These are phyloP conservation scores for Acrossocheilus fasciatus DNA, from an alignment of 2,797 vertebrate species.

Conservation along the genomic window DNA sequence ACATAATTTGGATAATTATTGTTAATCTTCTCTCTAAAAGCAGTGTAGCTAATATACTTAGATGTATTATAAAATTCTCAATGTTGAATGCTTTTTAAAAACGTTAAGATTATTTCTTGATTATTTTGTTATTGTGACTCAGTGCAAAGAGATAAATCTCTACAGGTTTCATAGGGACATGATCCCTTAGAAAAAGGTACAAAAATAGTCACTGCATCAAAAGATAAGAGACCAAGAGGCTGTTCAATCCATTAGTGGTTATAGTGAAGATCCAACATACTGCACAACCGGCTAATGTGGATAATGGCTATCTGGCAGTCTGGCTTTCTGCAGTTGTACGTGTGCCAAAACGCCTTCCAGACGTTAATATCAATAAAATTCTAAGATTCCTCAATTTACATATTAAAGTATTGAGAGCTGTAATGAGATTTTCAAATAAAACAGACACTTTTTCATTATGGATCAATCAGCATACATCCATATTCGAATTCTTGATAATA, in stretches of 20 bases:
- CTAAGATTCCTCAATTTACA: constrained; percentile 17
- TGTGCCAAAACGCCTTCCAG: constrained; percentile 32
- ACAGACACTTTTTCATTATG: constrained; percentile 21
- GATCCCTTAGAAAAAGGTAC: constrained; percentile 35
- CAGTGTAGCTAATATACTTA: neutral
- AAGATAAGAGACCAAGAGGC: constrained; percentile 24
- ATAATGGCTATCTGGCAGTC: constrained; percentile 56
- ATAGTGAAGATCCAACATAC: constrained; percentile 40
- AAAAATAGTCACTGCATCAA: constrained; percentile 34
- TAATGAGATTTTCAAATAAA: constrained; percentile 55
- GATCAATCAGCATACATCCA: neutral
- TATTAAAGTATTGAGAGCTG: constrained; percentile 45
- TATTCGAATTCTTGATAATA: neutral
- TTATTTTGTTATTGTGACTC: neutral
- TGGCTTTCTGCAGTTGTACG: constrained; percentile 15
- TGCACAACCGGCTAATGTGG: constrained; percentile 53
- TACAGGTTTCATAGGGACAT: constrained; percentile 45
- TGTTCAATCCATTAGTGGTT: constrained; percentile 55
- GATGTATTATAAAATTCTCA: neutral
- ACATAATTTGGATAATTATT: neutral
- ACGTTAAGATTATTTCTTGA: neutral
- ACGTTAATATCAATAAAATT: constrained; percentile 23
- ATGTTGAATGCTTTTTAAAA: neutral
- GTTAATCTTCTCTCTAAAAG: neutral
- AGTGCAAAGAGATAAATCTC: neutral